These are phyloP conservation scores for Gastrophryne carolinensis DNA, from an alignment of 2,797 vertebrate species.

Conservation along the genomic window DNA sequence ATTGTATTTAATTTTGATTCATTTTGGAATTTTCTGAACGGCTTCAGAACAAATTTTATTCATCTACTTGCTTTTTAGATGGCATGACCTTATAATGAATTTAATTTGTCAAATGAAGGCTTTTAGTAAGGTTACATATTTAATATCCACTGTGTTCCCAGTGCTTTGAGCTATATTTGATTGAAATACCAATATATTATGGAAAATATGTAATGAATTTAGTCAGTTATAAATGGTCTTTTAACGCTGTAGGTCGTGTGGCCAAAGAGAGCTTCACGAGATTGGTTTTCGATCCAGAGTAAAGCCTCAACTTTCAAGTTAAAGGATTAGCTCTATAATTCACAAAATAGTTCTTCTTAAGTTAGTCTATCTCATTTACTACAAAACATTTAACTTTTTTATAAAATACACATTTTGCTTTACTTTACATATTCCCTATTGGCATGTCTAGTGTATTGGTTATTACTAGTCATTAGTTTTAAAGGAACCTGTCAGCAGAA, in stretches of 20 bases:
- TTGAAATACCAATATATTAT: constrained; percentile 41
- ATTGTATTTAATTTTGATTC: too few relatives aligned
- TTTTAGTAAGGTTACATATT: constrained; percentile 48
- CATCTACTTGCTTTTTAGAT: constrained; percentile 30
- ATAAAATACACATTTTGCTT: too few relatives aligned
- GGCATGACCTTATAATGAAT: constrained; percentile 42
- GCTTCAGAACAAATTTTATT: constrained; percentile 27
- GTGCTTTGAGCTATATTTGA: constrained; percentile 43
- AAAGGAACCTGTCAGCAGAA: too few relatives aligned
- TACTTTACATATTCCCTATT: too few relatives aligned
- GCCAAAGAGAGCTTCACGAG: constrained; percentile 3
- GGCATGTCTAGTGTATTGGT: too few relatives aligned
- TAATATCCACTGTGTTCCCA: constrained; percentile 27
- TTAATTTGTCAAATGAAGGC: constrained; percentile 47
- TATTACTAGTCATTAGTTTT: too few relatives aligned
- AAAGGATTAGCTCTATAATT: neutral
- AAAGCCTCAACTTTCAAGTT: neutral
- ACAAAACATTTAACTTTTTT: too few relatives aligned
- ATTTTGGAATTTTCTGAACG: constrained; percentile 20
- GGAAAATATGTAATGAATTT: constrained; percentile 38
- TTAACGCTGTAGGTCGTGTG: neutral
- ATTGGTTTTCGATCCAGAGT: constrained; percentile 14
- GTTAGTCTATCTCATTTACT: too few relatives aligned
- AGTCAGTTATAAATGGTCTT: constrained; percentile 15
- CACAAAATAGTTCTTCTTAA: too few relatives aligned